A percentile compares a stretch with the other conserved stretches of the same genome.
These are phyloP conservation scores for Willisornis vidua DNA, from an alignment of 2,113 vertebrate species.

Conservation along the genomic window DNA sequence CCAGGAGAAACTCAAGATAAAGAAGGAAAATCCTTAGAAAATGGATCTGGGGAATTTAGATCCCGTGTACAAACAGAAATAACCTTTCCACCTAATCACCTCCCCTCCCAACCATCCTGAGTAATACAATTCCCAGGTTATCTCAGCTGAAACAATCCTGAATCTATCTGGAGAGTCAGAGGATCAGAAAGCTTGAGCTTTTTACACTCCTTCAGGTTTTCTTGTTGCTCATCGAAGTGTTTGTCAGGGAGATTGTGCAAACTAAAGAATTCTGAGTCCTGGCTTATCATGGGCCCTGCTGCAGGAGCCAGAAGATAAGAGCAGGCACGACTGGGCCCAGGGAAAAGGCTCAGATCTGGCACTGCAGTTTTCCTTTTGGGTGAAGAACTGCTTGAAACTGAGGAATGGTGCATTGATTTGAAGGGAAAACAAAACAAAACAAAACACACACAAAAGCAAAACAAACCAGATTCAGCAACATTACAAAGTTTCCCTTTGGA, in stretches of 20 bases:
- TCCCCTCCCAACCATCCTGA: neutral
- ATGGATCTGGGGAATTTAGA: neutral
- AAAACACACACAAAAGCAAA: neutral
- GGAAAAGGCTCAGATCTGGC: neutral
- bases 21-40: neutral
- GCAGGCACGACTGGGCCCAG: neutral
- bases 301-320: conserved; percentile 22
- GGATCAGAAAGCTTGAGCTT: neutral
- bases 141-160: neutral
- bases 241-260: conserved; percentile 18
- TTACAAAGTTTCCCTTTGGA: neutral
- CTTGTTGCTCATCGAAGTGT: neutral
- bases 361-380: neutral
- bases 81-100: neutral
- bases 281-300: neutral
- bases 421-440: neutral
- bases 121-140: neutral
- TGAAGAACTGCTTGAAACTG: neutral
- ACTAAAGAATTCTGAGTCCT: neutral
- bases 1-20: conserved; percentile 29
- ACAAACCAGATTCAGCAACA: neutral
- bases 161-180: neutral
- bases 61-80: neutral
- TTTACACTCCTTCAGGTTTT: neutral
- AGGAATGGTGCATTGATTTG: neutral